Base-by-base conservation (phyloP, 2,888 invertebrate genomes). In the Drosophila anomalata region DNA sequence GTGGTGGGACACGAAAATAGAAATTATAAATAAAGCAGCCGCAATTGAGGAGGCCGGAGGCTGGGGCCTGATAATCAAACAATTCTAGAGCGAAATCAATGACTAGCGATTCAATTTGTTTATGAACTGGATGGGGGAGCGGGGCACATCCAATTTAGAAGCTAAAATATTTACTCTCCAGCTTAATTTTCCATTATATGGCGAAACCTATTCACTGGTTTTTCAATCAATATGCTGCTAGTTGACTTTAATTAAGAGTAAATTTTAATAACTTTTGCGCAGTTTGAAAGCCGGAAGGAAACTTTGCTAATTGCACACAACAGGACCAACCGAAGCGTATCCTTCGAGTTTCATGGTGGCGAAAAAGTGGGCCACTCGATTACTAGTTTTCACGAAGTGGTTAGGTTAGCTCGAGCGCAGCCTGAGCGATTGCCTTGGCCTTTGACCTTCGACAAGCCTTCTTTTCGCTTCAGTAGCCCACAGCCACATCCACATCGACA, bases 231-330 rank as follows among this genome's bases (percentile, higher is more conserved):
- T 70, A 55, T 70, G 72, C 39, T 39, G 36, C n/a, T 47, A 42
- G 41, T 62, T 65, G 31, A 31, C 31, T 41, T 39, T 39, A 66
- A 65, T 65, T 66, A 66, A 62, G 50, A 36, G 66, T 29, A 33
- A 63, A 68, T 60, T 61, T 55, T 65, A 65, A 68, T 54, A 75
- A 54, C 61, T 71, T 70, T 60, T 48, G 41, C 56, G 52, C 17
- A 39, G 52, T 54, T 59, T 8, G 33, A 51, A 56, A 58, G 60
- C 29, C 36, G 36, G 36, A 8, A 63, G 39, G 46, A 73, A 85
- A 81, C 66, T 74, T 78, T 69, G 44, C 53, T 70, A 78, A 73
- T 68, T 63, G 60, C 67, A 69, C 59, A 42, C 55, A 61, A 52
- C 61, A 50, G 42, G 82, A 68, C 76, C 61, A 75, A 73, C 48